Conservation (phyloP, 2,797 vertebrate genomes). For the Danio albolineatus region DNA sequence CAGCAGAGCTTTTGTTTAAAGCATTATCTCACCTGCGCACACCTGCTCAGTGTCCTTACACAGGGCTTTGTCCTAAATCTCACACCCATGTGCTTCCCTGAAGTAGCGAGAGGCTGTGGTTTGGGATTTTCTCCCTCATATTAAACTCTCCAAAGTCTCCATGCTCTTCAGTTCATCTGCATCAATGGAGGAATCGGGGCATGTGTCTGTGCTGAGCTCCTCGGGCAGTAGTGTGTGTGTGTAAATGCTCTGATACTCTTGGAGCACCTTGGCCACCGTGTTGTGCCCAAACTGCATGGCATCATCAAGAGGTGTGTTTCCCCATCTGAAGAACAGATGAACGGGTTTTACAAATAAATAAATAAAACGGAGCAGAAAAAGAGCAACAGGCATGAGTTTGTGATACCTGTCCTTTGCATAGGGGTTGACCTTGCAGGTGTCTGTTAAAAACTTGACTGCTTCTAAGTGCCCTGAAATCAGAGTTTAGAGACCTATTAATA, state of each 20-base stretch:
- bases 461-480: constrained; percentile 81
- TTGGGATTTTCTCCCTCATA: constrained; percentile 58
- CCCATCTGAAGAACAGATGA: constrained; percentile 80
- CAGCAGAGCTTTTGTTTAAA: constrained; percentile 20
- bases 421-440: constrained; percentile 88
- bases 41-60: constrained; percentile 8
- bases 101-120: neutral
- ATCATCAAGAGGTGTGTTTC: constrained; percentile 87
- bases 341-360: neutral
- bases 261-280: constrained; percentile 80
- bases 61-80: constrained; percentile 24
- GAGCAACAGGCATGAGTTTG: neutral
- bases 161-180: constrained; percentile 73
- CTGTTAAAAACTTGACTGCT: constrained; percentile 84
- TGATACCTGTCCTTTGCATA: constrained; percentile 85
- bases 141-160: constrained; percentile 70
- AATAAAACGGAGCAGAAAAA: neutral
- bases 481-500: neutral
- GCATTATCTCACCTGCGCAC: neutral
- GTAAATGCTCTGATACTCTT: constrained; percentile 81
- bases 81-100: constrained; percentile 12
- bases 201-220: constrained; percentile 49
- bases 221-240: constrained; percentile 57
- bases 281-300: constrained; percentile 84
- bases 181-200: constrained; percentile 38